These are phyloP conservation scores for Operophtera brumata DNA, from an alignment of 2,888 invertebrate genomes.

Conservation along the genomic window DNA sequence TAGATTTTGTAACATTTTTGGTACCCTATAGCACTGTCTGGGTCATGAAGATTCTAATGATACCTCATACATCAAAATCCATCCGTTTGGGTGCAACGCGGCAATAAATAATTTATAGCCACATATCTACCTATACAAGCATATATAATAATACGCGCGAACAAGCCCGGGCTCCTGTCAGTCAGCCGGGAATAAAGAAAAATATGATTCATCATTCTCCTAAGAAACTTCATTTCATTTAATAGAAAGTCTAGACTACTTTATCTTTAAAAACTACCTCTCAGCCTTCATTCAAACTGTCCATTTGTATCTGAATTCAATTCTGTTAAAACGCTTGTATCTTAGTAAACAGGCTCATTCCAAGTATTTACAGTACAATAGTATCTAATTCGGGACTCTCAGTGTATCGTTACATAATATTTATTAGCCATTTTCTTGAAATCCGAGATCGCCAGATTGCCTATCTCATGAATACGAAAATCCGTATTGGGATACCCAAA, in stretches of 20 bases:
- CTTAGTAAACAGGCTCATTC: constrained; percentile 9
- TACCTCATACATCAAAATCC: too few species aligned
- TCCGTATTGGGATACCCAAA: neutral
- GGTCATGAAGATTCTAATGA: too few species aligned
- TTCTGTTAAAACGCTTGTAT: constrained; percentile 23
- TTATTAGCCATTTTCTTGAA: constrained; percentile 23
- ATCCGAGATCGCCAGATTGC: constrained; percentile 6
- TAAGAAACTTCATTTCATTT: too few species aligned
- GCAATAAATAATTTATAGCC: too few species aligned
- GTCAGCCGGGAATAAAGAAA: neutral
- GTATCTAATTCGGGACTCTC: constrained; percentile 23
- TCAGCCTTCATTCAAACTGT: neutral
- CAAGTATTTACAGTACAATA: constrained; percentile 24
- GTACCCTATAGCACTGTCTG: too few species aligned
- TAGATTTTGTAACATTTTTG: too few species aligned
- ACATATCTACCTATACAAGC: too few species aligned
- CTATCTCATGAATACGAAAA: constrained; percentile 2
- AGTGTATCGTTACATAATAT: constrained; percentile 22
- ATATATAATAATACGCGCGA: too few species aligned
- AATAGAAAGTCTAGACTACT: too few species aligned
- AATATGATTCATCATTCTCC: neutral
- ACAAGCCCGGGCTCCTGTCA: too few species aligned
- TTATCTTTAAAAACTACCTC: neutral
- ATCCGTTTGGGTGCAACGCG: too few species aligned
- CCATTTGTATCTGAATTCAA: constrained; percentile 22